These are phyloP conservation scores for Spongilla lacustris DNA, from an alignment of 37 sponge, comb jelly and placozoan species.

Conservation along the genomic window DNA sequence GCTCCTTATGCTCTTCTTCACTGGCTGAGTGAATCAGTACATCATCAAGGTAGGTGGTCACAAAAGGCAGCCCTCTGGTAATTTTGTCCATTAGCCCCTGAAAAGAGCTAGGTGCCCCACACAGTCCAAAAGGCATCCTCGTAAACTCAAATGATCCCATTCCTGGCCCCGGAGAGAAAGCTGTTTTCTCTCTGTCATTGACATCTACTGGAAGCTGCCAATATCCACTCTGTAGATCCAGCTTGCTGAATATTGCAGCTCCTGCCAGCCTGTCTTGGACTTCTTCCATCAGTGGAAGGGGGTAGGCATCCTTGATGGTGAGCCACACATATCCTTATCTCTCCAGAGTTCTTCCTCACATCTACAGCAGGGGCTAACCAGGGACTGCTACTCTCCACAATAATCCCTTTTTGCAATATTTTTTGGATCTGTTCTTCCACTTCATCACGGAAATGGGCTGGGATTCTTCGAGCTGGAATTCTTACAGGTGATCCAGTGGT, in stretches of 20 bases:
- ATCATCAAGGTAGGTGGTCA: conserved; percentile 57
- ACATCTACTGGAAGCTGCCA: conserved; percentile 66
- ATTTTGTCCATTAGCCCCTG: conserved; percentile 63
- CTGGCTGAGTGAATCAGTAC: conserved; percentile 32
- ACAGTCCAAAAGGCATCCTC: conserved; percentile 54
- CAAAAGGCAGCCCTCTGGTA: conserved; percentile 45
- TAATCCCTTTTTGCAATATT: conserved; percentile 70
- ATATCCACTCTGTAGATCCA: conserved; percentile 68
- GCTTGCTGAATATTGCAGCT: conserved; percentile 46
- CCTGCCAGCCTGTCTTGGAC: conserved; percentile 63
- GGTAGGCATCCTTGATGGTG: conserved; percentile 59
- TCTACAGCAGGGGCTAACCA: conserved; percentile 78
- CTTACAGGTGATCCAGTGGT: conserved; percentile 38
- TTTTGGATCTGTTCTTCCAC: conserved; percentile 43
- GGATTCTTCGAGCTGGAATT: conserved; percentile 52
- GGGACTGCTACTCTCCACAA: conserved; percentile 57
- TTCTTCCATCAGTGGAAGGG: conserved; percentile 58
- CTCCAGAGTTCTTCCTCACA: conserved; percentile 60
- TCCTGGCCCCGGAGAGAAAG: conserved; percentile 64
- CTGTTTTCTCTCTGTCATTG: conserved; percentile 53
- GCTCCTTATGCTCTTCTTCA: conserved; percentile 8
- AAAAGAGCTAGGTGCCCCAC: conserved; percentile 64
- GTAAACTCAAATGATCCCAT: conserved; percentile 61
- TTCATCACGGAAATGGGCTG: conserved; percentile 57
- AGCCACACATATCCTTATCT: conserved; percentile 47